Evolutionary conservation across 1,140 invertebrate species (phyloP).

Genomic region (Calliopsis andreniformis): DNA sequence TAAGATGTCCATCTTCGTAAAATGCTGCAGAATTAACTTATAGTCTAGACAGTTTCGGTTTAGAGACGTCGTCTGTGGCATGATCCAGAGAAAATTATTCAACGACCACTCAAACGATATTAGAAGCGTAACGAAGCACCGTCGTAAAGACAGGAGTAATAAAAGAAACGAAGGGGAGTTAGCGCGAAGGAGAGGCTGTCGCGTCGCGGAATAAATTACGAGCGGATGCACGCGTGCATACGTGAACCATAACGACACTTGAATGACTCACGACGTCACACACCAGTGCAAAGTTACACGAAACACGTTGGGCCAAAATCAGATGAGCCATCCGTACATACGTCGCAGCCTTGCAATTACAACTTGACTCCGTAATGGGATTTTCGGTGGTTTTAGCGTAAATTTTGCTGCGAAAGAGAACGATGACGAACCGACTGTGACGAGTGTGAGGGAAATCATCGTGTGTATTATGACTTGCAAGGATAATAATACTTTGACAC

Average conservation of each 20-base stretch:
- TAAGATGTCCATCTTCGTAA: no score
- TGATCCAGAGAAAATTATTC: neutral
- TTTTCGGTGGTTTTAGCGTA: conserved; percentile 57
- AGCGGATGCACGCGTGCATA: conserved; percentile 11
- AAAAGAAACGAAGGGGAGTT: conserved; percentile 12
- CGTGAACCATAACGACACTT: conserved; percentile 3
- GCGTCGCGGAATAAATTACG: conserved; percentile 17
- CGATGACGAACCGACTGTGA: conserved; percentile 33
- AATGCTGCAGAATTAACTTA: no score
- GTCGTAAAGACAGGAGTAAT: conserved; percentile 10
- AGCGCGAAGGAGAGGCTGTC: neutral
- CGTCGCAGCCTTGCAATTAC: conserved; percentile 54
- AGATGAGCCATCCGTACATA: no score
- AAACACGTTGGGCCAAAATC: no score
- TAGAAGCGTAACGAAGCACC: neutral
- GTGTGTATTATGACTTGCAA: no score
- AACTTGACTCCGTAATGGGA: conserved; percentile 56
- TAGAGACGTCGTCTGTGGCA: neutral
- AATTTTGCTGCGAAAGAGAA: conserved; percentile 33
- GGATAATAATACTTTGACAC: no score
- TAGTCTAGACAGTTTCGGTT: neutral
- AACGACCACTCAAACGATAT: neutral
- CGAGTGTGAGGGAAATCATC: no score
- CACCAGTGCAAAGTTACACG: no score
- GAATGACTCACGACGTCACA: conserved; percentile 26